Base-by-base conservation (phyloP, 2,888 invertebrate species). In the Eilema depressum region DNA sequence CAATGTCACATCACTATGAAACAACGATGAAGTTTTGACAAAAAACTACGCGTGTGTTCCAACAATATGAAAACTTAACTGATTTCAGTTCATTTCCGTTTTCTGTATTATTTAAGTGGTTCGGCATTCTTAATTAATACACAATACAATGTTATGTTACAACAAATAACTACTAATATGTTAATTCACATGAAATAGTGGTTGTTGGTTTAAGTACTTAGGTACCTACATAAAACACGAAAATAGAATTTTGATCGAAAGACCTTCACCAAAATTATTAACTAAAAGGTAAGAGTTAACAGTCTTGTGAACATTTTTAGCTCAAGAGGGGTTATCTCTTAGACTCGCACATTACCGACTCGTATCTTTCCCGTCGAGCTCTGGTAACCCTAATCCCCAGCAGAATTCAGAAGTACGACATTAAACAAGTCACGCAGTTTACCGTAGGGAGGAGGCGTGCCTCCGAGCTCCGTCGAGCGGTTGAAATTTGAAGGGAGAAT, bases 81-180 rank as follows among this genome's bases (percentile, higher is more conserved):
- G 60, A 26, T 66, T 60, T 28, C 28, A 14, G 28, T 37, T 60
- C 60, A 66, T 60, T 66, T 66, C 60, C 66, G 57, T 66, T 66
- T 41, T 33, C 41, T 60, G 60, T 57, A 57, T 23, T 37, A 28
- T 41, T 23, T 66, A 66, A n/a, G 37, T 59, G 25, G 33, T 59
- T 66, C 17, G 25, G 25, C n/a, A 47, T 53, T 25, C 59, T 4
- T 41, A 63, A 63, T 63, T 63, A 37, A 41, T 25, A 41, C 63
- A 23, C 41, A 25, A 63, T 37, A 25, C 14, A 33, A 37, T 37
- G 63, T 63, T 23, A 23, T 37, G n/a, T 37, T 20, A 33, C 14
- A 63, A 33, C 17, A 28, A 61, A 61, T 61, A n/a, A 61, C 33
- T 20, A 33, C 26, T 26, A 26, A 59, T 17, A 17, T 30, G 26